Evolutionary conservation across 92 coral and sea anemone species (phyloP).

Genomic region (Pocillopora meandrina): DNA sequence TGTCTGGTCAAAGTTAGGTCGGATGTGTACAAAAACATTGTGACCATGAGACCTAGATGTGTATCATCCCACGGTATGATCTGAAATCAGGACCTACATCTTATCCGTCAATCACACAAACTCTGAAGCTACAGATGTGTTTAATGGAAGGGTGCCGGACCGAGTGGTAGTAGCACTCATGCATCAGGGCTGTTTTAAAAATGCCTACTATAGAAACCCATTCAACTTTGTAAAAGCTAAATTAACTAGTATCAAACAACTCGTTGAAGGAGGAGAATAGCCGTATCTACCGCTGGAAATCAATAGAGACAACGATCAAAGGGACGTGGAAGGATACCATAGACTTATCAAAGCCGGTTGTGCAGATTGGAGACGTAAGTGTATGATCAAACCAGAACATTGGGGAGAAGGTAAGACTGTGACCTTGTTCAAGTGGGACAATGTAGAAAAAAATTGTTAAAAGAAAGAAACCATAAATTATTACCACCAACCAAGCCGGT

Average conservation of each 20-base stretch:
- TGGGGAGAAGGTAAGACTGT: neutral
- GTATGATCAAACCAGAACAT: neutral
- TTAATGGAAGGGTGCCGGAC: neutral
- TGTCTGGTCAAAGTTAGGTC: neutral
- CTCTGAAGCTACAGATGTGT: neutral
- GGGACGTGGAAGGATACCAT: neutral
- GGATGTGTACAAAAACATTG: neutral
- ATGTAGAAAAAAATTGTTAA: neutral
- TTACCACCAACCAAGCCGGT: too few relatives aligned
- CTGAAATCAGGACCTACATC: constrained; percentile 3
- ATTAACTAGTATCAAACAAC: neutral
- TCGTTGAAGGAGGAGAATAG: neutral
- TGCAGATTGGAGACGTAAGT: too few relatives aligned
- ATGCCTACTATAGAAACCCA: neutral
- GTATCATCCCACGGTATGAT: neutral
- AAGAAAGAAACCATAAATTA: too few relatives aligned
- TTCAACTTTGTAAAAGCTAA: neutral
- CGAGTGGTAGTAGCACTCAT: neutral
- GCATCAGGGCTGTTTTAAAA: neutral
- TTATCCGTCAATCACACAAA: too few relatives aligned
- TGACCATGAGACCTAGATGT: neutral
- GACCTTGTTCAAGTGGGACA: neutral
- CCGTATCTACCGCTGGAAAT: neutral
- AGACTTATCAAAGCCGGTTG: neutral
- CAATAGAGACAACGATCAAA: neutral